Evolutionary conservation across 2,888 invertebrate species (phyloP).

Genomic region (Orthonychiurus folsomi): DNA sequence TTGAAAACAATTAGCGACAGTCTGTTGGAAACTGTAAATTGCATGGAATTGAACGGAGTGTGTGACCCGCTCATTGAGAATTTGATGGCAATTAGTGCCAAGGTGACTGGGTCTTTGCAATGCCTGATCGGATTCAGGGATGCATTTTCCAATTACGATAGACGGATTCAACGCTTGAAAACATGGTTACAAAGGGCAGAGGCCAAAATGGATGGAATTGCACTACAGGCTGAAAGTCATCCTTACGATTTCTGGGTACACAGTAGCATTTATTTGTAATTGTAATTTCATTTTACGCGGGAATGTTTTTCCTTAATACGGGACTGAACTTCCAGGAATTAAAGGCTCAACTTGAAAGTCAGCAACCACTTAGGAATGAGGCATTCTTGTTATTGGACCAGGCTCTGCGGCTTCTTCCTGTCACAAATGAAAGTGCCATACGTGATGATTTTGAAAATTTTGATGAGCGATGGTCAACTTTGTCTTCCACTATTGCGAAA

Average conservation of each 20-base stretch:
- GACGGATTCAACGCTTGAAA: conserved; percentile 63
- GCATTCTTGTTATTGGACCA: conserved; percentile 65
- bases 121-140: conserved; percentile 57
- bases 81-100: conserved; percentile 63
- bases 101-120: conserved; percentile 62
- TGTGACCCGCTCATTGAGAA: conserved; percentile 64
- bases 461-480: conserved; percentile 60
- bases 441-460: conserved; percentile 67
- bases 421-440: conserved; percentile 76
- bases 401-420: conserved; percentile 64
- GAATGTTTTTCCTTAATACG: neutral
- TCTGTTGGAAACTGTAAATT: conserved; percentile 63
- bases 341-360: conserved; percentile 75
- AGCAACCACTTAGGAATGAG: conserved; percentile 66
- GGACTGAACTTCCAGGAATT: conserved; percentile 52
- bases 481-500: conserved; percentile 29
- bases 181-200: conserved; percentile 67
- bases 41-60: conserved; percentile 63
- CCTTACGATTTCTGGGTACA: conserved; percentile 72
- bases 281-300: neutral
- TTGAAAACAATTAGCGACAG: conserved; percentile 63
- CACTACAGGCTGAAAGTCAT: conserved; percentile 57
- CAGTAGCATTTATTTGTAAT: conserved; percentile 4
- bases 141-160: conserved; percentile 54
- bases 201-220: conserved; percentile 57